A percentile compares a stretch with the other conserved stretches of the same genome.
These are phyloP conservation scores for Cyprichromis sp. DNA, from an alignment of 2,113 vertebrate species.

Conservation along the genomic window DNA sequence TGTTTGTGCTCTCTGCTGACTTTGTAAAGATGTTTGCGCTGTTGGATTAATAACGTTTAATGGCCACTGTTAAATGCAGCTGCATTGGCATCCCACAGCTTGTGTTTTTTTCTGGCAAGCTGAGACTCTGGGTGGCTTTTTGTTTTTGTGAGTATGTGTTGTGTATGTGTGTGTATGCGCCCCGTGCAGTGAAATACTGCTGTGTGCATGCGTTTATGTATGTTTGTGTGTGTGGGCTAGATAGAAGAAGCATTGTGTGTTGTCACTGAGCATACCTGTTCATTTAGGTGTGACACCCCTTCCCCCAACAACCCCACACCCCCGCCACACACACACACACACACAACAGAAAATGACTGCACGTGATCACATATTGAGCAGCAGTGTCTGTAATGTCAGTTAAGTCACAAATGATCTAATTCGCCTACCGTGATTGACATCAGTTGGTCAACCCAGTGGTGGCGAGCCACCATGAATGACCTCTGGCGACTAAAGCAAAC, in stretches of 20 bases:
- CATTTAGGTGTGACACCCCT: not conserved
- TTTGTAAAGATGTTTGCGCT: constrained; percentile 65
- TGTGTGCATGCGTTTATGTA: not conserved
- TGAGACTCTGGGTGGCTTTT: constrained; percentile 46
- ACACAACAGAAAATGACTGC: not conserved
- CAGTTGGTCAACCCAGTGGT: constrained; percentile 20
- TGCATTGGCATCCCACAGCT: constrained; percentile 62
- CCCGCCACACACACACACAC: not conserved
- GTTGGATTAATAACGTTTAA: constrained; percentile 72
- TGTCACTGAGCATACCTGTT: constrained; percentile 25
- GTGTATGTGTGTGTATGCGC: not conserved
- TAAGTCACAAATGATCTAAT: constrained; percentile 63
- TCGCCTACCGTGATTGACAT: constrained; percentile 50
- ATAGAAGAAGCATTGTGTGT: not conserved
- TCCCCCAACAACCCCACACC: not conserved
- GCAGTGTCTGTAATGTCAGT: constrained; percentile 52
- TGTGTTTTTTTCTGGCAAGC: constrained; percentile 55
- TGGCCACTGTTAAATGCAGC: constrained; percentile 70
- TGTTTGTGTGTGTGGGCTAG: not conserved
- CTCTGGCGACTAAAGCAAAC: constrained; percentile 2
- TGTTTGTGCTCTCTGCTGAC: constrained; percentile 62
- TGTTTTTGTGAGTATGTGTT: constrained; percentile 10
- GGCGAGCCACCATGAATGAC: not conserved
- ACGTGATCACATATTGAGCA: constrained; percentile 32
- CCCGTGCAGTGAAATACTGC: not conserved